Base-by-base conservation (phyloP, 2,797 vertebrate species). In the Clamator glandarius region DNA sequence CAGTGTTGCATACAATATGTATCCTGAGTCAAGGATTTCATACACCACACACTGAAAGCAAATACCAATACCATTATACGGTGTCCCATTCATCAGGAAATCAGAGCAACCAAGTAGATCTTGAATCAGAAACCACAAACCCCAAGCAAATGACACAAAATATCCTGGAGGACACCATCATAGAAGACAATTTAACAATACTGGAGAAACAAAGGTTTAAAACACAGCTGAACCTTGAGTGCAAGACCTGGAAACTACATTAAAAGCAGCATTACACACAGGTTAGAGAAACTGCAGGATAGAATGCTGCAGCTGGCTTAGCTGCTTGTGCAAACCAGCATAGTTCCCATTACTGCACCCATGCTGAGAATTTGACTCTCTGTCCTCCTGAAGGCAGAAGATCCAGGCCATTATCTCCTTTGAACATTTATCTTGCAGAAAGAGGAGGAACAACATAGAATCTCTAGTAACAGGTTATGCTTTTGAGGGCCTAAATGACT, bases 221-320 rank as follows among this genome's bases (percentile, higher is more conserved):
- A 73, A 64, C 44, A 16, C 76, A 42, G 18, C 14, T 36, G 15
- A 9, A 82, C 73, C 82, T 80, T 52, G 10, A 82, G 33, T 25
- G 12, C 12, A n/a, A 73, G 21, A 77, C 3, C 18, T 35, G 24
- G 18, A 73, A 70, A 61, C 17, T 11, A n/a, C 15, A 41, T 33
- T 48, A 62, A 69, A 69, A 93, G 17, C 16, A 1, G 1, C 23
- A 9, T 42, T 54, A 57, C 4, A 42, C 70, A 35, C 26, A 70
- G 20, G 20, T 74, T 48, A 50, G n/a, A 94, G n/a, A 62, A 64
- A 68, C 24, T 15, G 8, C 9, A 64, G 41, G 14, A 31, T 5
- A 15, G 21, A 33, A 39, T 70, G 25, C 16, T 2, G 3, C 28
- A 87, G 24, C 28, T 3, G 0, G 15, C 31, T 33, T 16, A 1